Evolutionary conservation across 2,888 invertebrate genomes (phyloP), one percentile per base, ranked within the genome.

Genomic region (Leuctra nigra): DNA sequence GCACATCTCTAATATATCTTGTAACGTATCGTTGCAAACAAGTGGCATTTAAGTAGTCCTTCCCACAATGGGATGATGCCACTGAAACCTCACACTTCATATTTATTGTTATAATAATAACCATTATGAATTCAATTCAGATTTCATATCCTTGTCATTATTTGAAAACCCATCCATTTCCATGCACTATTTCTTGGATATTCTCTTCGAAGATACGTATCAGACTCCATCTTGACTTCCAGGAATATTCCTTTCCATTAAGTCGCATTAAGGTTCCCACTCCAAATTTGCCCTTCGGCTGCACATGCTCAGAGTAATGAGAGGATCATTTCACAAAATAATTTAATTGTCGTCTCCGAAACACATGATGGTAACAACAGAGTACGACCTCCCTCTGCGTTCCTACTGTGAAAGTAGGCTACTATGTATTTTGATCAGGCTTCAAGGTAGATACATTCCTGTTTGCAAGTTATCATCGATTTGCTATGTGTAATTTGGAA

Each of bases 1-100:
- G 33, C 50, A 50, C 33, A 20, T 50, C 24, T 50, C 20, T 18
- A 35, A 16, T 33, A 35, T 18, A 16, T 11, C 50, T 16, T 50
- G 36, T 50, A 50, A 56, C 56, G 50, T 54, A 29, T 44, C 47
- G 22, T 33, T 44, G 52, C 24, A 24, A 18, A 41, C 16, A 24
- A n/a, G 70, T 70, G 70, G 72, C 71, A 71, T 70, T 68, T 64
- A 63, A 67, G 67, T 64, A 64, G 65, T 66, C 63, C 62, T 62
- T 65, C 61, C 60, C 59, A 59, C 18, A 14, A 57, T 50, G 59
- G 60, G 59, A 63, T 63, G 63, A 64, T 65, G 63, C 64, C 63
- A 62, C 61, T 55, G 59, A 29, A 29, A 7, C 29, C 7, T 29
- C 11, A 29, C 29, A 29, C 11, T 7, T 56, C 57, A 53, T 54